Evolutionary conservation across 2,888 invertebrate species (phyloP).

Genomic region (Sicus ferrugineus): DNA sequence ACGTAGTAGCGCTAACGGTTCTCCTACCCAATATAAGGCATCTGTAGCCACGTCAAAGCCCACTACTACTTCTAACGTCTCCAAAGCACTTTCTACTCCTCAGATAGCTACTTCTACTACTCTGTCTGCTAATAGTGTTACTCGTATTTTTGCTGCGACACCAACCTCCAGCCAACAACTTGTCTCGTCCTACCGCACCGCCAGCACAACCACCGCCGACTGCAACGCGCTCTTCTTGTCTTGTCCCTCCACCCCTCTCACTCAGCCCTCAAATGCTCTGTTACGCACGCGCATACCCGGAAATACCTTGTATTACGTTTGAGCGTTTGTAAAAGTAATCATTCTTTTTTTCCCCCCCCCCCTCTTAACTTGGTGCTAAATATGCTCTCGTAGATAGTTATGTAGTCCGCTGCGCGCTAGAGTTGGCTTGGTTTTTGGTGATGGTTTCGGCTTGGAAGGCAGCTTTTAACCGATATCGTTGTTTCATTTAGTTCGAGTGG

Average conservation of each 20-base stretch:
- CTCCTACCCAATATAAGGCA: constrained; percentile 24
- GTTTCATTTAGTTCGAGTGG: too few relatives aligned
- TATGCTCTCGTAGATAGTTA: neutral
- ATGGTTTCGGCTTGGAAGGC: too few relatives aligned
- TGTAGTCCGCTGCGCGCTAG: too few relatives aligned
- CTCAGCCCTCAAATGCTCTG: constrained; percentile 50
- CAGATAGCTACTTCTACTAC: constrained; percentile 17
- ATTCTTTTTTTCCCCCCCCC: constrained; percentile 13
- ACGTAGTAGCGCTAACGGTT: constrained; percentile 12
- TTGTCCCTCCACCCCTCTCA: constrained; percentile 44
- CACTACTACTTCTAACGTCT: constrained; percentile 29
- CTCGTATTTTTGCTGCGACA: neutral
- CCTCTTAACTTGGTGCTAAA: neutral
- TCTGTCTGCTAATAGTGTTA: neutral
- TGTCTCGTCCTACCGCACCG: neutral
- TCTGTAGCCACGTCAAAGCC: constrained; percentile 33
- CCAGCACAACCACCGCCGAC: constrained; percentile 12
- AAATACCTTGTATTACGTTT: constrained; percentile 61
- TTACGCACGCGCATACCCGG: constrained; percentile 59
- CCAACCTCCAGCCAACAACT: neutral
- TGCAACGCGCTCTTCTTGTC: neutral
- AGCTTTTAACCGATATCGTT: too few relatives aligned
- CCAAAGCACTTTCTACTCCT: constrained; percentile 33
- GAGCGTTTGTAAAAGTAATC: constrained; percentile 38
- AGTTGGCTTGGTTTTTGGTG: too few relatives aligned